phyloP scores from a whole-genome alignment of 2,888 invertebrate genomes.

The Lasioglossum malachurum region DNA sequence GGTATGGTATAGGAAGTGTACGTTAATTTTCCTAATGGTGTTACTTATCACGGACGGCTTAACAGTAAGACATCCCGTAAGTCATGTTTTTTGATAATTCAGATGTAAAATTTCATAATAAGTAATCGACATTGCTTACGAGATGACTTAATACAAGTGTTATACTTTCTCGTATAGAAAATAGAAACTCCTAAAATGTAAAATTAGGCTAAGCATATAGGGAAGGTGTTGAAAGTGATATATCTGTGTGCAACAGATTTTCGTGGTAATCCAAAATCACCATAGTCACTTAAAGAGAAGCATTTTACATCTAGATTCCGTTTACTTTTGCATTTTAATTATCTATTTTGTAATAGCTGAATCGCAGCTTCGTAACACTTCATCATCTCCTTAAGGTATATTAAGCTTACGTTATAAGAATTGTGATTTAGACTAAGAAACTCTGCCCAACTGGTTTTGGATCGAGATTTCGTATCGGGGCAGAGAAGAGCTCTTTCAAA shows the following conservation, averaged over 20 bases:
- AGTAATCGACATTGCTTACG: neutral
- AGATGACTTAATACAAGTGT: conserved; percentile 26
- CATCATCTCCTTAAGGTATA: conserved; percentile 70
- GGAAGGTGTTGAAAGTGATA: conserved; percentile 33
- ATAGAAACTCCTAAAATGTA: conserved; percentile 40
- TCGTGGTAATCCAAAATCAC: conserved; percentile 30
- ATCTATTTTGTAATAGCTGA: conserved; percentile 69
- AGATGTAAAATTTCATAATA: neutral
- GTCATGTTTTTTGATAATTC: neutral
- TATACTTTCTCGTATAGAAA: conserved; percentile 35
- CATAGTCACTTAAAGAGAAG: conserved; percentile 40
- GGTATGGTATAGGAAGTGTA: conserved; percentile 86
- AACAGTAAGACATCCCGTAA: neutral
- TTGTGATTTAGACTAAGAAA: conserved; percentile 64
- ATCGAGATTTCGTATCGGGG: conserved; percentile 68
- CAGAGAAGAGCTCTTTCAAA: conserved; percentile 79
- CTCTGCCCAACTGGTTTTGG: conserved; percentile 74
- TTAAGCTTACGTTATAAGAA: conserved; percentile 49
- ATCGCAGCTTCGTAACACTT: conserved; percentile 77
- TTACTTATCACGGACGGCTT: conserved; percentile 49
- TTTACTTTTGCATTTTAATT: conserved; percentile 30
- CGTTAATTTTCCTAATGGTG: conserved; percentile 45
- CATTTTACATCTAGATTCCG: conserved; percentile 17
- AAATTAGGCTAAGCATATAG: conserved; percentile 12
- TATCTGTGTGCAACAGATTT: conserved; percentile 9